These are phyloP conservation scores for Apocheima hispidaria DNA, from an alignment of 2,888 invertebrate species.

Conservation along the genomic window DNA sequence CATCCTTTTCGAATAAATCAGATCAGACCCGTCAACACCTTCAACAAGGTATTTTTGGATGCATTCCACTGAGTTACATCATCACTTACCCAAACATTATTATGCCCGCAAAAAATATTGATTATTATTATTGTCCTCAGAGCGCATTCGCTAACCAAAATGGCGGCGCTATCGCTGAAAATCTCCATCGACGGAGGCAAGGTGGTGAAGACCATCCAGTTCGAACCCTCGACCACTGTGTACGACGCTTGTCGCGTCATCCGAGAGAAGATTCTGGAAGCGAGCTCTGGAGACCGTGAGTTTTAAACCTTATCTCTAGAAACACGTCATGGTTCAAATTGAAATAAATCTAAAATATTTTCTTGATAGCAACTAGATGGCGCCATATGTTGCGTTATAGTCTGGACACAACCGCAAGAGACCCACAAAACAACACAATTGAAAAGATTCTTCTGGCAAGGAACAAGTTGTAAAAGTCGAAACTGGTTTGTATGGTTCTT, in stretches of 20 bases:
- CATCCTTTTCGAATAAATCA: too few species aligned
- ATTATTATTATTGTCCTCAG: conserved; percentile 51
- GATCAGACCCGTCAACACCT: too few species aligned
- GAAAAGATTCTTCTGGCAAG: too few species aligned
- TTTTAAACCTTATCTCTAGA: conserved; percentile 50
- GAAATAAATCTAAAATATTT: not conserved
- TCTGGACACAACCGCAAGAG: too few species aligned
- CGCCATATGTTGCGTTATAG: not conserved
- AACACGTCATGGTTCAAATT: too few species aligned
- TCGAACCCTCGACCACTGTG: conserved; percentile 97
- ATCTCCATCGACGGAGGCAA: conserved; percentile 95
- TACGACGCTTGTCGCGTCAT: conserved; percentile 98
- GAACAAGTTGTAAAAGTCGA: too few species aligned
- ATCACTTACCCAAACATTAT: too few species aligned
- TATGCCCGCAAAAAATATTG: not conserved
- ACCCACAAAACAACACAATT: too few species aligned
- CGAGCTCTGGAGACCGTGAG: conserved; percentile 96
- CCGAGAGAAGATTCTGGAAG: conserved; percentile 97
- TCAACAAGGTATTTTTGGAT: too few species aligned
- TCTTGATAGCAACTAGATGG: not conserved
- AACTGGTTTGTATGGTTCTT: too few species aligned
- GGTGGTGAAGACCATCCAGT: conserved; percentile 99
- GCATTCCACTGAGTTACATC: too few species aligned
- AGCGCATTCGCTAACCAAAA: conserved; percentile 77
- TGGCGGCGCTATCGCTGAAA: conserved; percentile 92